These are phyloP conservation scores for Andrena bucephala DNA, from an alignment of 2,888 invertebrate species.

Conservation along the genomic window DNA sequence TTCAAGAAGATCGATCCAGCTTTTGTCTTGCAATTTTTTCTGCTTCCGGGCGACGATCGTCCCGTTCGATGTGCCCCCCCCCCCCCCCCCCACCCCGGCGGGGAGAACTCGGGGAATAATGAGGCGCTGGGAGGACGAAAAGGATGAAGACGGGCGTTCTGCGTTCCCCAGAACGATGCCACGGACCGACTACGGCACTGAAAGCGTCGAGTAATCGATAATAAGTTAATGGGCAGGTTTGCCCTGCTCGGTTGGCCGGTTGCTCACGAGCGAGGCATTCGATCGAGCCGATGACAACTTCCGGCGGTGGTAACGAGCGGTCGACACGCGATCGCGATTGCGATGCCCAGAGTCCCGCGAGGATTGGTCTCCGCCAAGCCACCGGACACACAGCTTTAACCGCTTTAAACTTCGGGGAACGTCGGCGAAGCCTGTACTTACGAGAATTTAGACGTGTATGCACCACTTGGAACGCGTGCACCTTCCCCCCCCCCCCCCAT, in stretches of 20 bases:
- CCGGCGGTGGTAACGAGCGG: slow-evolving; percentile 66
- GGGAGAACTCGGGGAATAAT: not conserved
- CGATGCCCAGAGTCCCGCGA: slow-evolving; percentile 50
- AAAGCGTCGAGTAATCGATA: slow-evolving; percentile 71
- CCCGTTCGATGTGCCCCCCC: not conserved
- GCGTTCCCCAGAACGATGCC: not conserved
- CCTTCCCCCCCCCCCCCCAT: too few relatives aligned
- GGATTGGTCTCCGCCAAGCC: slow-evolving; percentile 8
- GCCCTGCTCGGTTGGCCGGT: slow-evolving; percentile 59
- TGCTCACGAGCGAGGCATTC: slow-evolving; percentile 61
- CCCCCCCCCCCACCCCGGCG: not conserved
- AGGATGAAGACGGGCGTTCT: not conserved
- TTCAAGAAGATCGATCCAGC: slow-evolving; percentile 20
- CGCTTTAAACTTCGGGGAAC: slow-evolving; percentile 11
- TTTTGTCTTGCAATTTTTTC: slow-evolving; percentile 28
- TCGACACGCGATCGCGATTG: slow-evolving; percentile 68
- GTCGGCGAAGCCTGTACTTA: not conserved
- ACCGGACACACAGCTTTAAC: not conserved
- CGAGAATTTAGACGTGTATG: slow-evolving; percentile 1
- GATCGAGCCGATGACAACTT: slow-evolving; percentile 68
- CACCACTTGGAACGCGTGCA: not conserved
- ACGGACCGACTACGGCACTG: slow-evolving; percentile 43
- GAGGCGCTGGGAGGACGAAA: not conserved
- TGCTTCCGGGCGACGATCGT: slow-evolving; percentile 18
- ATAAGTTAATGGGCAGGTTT: slow-evolving; percentile 72